Percentiles rank a stretch among this genome's conserved stretches.
Evolutionary conservation across 2,113 vertebrate genomes (phyloP).

Genomic region (Leptobrachium leishanense): DNA sequence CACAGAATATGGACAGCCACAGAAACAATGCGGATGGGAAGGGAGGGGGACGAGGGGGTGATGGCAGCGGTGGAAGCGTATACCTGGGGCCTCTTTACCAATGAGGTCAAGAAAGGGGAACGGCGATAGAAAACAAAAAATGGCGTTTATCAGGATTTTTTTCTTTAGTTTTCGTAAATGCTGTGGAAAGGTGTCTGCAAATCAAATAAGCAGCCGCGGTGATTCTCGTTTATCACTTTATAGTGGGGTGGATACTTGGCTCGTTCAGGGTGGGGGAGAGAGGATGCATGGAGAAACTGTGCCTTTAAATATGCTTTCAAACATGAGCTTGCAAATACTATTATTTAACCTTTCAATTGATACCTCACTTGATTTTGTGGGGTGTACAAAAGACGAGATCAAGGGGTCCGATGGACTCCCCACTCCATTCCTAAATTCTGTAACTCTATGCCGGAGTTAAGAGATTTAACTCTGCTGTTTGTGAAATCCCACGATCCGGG

Average conservation of each 20-base stretch:
- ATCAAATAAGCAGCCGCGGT: constrained; percentile 24
- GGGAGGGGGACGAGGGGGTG: neutral
- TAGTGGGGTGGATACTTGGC: neutral
- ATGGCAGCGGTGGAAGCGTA: neutral
- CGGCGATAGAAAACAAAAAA: constrained; percentile 36
- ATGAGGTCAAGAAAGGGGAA: constrained; percentile 17
- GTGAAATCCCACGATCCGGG: too few species aligned
- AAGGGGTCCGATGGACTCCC: too few species aligned
- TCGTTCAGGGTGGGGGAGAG: neutral
- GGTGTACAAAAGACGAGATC: too few species aligned
- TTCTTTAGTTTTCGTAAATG: too few species aligned
- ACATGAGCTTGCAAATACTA: neutral
- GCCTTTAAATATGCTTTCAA: neutral
- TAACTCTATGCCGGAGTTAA: too few species aligned
- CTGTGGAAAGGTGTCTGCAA: too few species aligned
- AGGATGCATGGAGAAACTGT: neutral
- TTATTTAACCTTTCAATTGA: too few species aligned
- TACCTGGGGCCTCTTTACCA: neutral
- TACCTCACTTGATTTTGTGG: too few species aligned
- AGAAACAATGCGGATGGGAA: constrained; percentile 59
- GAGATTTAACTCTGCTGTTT: too few species aligned
- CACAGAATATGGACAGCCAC: constrained; percentile 87
- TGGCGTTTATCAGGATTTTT: neutral
- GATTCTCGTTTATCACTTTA: neutral
- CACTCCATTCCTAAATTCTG: too few species aligned